Evolutionary conservation across 1,140 invertebrate genomes (phyloP).

Genomic region (Galendromus occidentalis): DNA sequence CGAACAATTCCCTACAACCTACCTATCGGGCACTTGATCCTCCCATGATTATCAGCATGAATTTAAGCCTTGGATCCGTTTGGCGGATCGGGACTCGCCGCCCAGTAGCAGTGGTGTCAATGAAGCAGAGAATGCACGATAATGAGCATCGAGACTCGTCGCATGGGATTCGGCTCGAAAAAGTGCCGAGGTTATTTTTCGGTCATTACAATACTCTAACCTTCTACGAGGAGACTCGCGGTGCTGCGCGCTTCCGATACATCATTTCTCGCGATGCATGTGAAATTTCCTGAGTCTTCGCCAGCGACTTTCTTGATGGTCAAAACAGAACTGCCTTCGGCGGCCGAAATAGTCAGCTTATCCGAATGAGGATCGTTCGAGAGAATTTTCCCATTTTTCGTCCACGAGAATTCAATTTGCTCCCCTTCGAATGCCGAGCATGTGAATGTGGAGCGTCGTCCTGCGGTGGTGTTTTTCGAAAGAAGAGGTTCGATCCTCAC

Average conservation of each 20-base stretch:
- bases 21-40: no score
- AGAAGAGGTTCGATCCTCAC: neutral
- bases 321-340: neutral
- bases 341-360: neutral
- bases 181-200: no score
- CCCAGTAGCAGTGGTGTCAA: no score
- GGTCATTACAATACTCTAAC: neutral
- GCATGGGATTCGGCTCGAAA: no score
- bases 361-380: neutral
- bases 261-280: neutral
- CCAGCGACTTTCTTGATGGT: neutral
- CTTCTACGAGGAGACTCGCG: neutral
- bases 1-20: no score
- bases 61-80: no score
- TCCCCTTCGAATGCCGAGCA: neutral
- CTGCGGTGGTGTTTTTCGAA: neutral
- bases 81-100: no score
- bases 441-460: neutral
- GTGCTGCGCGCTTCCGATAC: neutral
- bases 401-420: neutral
- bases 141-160: no score
- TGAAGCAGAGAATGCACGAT: no score
- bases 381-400: slow-evolving; percentile 10
- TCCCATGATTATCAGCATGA: no score
- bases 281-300: neutral